These are phyloP conservation scores for Myrmecobius fasciatus DNA, from an alignment of 2,113 vertebrate genomes.

Conservation along the genomic window DNA sequence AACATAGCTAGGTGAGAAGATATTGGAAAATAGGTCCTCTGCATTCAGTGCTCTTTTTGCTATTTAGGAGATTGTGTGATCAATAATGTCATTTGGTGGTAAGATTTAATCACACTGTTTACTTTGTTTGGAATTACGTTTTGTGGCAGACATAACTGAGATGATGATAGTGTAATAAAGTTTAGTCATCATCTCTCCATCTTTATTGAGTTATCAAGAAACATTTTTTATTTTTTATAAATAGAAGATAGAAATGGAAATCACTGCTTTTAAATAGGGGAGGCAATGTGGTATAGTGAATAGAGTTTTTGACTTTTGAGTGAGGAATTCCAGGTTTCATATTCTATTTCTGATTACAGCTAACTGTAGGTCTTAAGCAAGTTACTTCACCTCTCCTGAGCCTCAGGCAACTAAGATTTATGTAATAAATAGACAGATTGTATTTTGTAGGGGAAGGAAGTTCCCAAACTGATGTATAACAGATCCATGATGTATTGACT, in stretches of 20 bases:
- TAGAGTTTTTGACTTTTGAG: not conserved
- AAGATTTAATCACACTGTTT: constrained; percentile 27
- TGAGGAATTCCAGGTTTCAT: not conserved
- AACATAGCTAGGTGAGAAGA: not conserved
- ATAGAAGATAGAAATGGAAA: not conserved
- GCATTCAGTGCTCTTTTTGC: not conserved
- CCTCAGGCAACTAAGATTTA: not conserved
- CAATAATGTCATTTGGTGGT: not conserved
- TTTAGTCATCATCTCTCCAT: not conserved
- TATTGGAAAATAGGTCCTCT: not conserved
- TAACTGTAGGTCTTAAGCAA: not conserved
- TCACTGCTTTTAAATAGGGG: not conserved
- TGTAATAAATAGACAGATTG: not conserved
- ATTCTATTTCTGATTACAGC: not conserved
- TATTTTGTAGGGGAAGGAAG: not conserved
- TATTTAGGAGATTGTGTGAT: not conserved
- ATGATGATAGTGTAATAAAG: constrained; percentile 23
- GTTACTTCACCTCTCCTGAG: not conserved
- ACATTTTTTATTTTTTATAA: not conserved
- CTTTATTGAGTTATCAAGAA: not conserved
- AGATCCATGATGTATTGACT: constrained; percentile 6
- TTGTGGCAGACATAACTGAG: constrained; percentile 19
- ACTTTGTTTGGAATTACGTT: constrained; percentile 35
- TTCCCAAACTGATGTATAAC: not conserved
- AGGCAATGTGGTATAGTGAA: not conserved